These are phyloP conservation scores for Mormyrus hasselquistii DNA, from an alignment of 2,797 vertebrate species.

Conservation along the genomic window DNA sequence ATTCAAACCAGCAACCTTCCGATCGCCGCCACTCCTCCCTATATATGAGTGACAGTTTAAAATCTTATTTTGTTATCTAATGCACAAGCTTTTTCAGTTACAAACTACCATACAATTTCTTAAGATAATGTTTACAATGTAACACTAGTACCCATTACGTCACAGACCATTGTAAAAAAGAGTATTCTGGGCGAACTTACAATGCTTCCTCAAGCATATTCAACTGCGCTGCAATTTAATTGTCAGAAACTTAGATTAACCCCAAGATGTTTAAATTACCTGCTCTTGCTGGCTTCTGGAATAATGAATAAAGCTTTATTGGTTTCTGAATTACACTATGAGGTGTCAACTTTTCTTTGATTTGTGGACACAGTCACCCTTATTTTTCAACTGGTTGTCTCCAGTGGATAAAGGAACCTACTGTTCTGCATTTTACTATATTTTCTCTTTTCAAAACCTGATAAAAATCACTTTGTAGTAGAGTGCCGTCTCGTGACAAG, in stretches of 20 bases:
- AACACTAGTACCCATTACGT: neutral
- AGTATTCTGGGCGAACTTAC: neutral
- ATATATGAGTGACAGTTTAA: neutral
- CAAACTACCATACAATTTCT: neutral
- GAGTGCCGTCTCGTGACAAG: neutral
- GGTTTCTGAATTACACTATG: neutral
- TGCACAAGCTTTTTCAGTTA: neutral
- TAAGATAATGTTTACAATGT: neutral
- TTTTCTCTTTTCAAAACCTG: neutral
- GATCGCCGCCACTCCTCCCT: neutral
- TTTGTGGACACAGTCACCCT: neutral
- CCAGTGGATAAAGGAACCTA: neutral
- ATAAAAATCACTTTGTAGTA: neutral
- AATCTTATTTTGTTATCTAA: neutral
- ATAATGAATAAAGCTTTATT: neutral
- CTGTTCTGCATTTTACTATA: neutral
- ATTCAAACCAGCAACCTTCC: neutral
- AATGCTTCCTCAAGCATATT: neutral
- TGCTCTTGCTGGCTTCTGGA: neutral
- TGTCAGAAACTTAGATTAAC: neutral
- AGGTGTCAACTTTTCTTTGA: slow-evolving; percentile 2
- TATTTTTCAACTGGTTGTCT: neutral
- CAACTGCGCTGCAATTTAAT: neutral
- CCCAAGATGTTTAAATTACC: neutral
- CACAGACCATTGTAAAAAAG: neutral